These are phyloP conservation scores for Pristionchus fissidentatus DNA, from an alignment of 2,888 invertebrate genomes.

Conservation along the genomic window DNA sequence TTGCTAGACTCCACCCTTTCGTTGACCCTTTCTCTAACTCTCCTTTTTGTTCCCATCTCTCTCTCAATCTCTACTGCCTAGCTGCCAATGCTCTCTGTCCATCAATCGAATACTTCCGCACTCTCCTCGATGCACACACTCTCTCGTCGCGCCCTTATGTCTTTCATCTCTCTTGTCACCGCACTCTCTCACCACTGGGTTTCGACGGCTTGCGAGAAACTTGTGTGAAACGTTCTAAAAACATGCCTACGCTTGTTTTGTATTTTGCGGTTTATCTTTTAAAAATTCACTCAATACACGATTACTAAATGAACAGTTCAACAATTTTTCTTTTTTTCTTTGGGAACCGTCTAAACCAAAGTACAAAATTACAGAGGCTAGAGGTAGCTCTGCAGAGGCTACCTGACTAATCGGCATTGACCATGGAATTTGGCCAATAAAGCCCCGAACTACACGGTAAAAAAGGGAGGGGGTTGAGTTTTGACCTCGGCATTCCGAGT, in stretches of 20 bases:
- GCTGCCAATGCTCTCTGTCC: too few relatives aligned
- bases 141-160: not conserved
- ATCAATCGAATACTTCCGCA: not conserved
- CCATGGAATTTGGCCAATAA: not conserved
- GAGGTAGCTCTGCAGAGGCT: too few relatives aligned
- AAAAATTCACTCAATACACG: too few relatives aligned
- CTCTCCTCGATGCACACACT: not conserved
- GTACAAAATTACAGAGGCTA: too few relatives aligned
- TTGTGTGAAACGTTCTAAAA: too few relatives aligned
- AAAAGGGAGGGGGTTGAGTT: not conserved
- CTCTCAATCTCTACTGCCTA: not conserved
- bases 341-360: too few relatives aligned
- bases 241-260: too few relatives aligned
- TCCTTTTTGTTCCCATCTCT: not conserved
- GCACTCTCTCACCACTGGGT: not conserved
- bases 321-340: too few relatives aligned
- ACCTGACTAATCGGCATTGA: too few relatives aligned
- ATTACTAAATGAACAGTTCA: too few relatives aligned
- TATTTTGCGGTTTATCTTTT: too few relatives aligned
- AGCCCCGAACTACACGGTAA: not conserved
- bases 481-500: conserved; percentile 31
- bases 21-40: not conserved
- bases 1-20: conserved; percentile 14
- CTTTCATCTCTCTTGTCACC: not conserved
- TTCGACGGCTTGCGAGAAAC: too few relatives aligned